Base-by-base conservation (phyloP, 1,140 invertebrate species). In the Drosophila kanapiae region DNA sequence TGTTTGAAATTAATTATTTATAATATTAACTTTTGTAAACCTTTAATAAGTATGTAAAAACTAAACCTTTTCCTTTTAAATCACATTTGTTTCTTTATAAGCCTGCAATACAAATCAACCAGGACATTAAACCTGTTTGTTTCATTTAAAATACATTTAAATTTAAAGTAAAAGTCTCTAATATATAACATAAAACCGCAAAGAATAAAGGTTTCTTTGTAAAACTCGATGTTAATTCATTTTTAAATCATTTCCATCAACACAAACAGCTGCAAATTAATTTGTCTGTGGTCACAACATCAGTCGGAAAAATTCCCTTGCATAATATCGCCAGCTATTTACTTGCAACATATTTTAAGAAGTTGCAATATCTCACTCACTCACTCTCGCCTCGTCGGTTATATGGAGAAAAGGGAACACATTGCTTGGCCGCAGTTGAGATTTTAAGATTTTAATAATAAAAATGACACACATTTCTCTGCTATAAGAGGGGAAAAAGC, bases 361-460 rank as follows among this genome's bases (percentile, higher is more conserved):
- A 68, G 43, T 56, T 69, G 58, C 45, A 70, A 64, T 60, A 56
- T 69, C 47, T 60, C 40, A 61, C 62, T 70, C 35, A 16, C 31
- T 14, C 45, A 4, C 40, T 13, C 43, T 47, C 13, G 40, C 56
- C 29, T 29, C n/a, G 27, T 5, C 9, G 10, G n/a, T 11, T 13
- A 37, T 48, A 40, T 71, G 64, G 54, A 71, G 64, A 37, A 45
- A 48, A 71, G 43, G 60, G 74, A 71, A 71, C 45, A 67, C 78
- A 78, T 51, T 75, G 62, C 74, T 38, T 60, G 51, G 23, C 61
- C 48, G 64, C 76, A 75, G 67, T 64, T 78, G 70, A 49, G 54
- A 43, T 72, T 88, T 90, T 87, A 90, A 90, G 54, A 43, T 72
- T 88, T 90, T 87, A 90, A 90, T 90, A 90, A 90, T 87, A 90